Percentiles rank a stretch among this genome's conserved stretches.
Evolutionary conservation across 1,140 invertebrate genomes (phyloP).

Genomic region (Neuroterus valhalla): DNA sequence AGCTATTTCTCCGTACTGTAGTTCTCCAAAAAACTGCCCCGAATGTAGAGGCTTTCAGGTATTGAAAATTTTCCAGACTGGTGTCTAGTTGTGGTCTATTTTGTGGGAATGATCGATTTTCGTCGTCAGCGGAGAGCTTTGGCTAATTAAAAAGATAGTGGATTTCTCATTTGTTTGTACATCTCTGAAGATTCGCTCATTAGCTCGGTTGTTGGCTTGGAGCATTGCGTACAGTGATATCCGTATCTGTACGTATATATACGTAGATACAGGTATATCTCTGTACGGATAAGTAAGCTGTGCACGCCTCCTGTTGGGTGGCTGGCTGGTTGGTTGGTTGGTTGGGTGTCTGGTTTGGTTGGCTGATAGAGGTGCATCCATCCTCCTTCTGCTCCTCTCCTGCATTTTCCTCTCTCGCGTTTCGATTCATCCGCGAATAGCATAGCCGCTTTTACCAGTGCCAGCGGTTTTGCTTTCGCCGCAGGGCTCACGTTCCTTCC

Average conservation of each 20-base stretch:
- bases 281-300: slow-evolving; percentile 30
- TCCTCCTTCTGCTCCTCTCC: slow-evolving; percentile 52
- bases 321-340: slow-evolving; percentile 42
- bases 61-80: no score
- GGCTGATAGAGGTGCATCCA: slow-evolving; percentile 61
- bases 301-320: slow-evolving; percentile 48
- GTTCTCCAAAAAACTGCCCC: no score
- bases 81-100: no score
- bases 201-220: slow-evolving; percentile 47
- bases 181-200: slow-evolving; percentile 56
- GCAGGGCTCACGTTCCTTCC: slow-evolving; percentile 57
- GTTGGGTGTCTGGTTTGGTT: slow-evolving; percentile 53
- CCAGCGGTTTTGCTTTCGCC: slow-evolving; percentile 45
- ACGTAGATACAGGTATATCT: slow-evolving; percentile 42
- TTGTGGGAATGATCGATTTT: no score
- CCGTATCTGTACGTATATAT: slow-evolving; percentile 43
- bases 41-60: no score
- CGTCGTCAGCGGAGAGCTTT: not conserved
- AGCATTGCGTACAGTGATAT: slow-evolving; percentile 42
- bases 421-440: slow-evolving; percentile 57
- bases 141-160: slow-evolving; percentile 58
- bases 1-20: no score
- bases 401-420: slow-evolving; percentile 49
- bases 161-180: slow-evolving; percentile 59
- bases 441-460: slow-evolving; percentile 48